Evolutionary conservation across 1,140 invertebrate genomes (phyloP).

Genomic region (Scaptomyza pallida): DNA sequence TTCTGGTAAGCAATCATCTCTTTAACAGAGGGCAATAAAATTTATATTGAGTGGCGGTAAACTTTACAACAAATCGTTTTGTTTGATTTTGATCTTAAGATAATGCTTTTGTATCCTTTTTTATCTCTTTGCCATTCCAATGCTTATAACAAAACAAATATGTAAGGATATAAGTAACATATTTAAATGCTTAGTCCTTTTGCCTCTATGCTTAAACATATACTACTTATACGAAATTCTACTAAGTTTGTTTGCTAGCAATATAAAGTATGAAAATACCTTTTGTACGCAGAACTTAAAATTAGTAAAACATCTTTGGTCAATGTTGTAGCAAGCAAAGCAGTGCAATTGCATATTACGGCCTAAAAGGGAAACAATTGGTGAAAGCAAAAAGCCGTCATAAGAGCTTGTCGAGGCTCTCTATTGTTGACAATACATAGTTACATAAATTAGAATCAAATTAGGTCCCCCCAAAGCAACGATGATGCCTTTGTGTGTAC

Average conservation of each 20-base stretch:
- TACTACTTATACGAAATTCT: too few relatives aligned
- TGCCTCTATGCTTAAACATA: too few relatives aligned
- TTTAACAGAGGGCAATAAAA: too few relatives aligned
- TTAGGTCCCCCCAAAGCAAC: conserved; percentile 47
- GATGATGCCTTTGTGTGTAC: background rate
- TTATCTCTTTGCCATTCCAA: too few relatives aligned
- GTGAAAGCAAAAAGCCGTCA: conserved; percentile 36
- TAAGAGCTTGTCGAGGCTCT: conserved; percentile 31
- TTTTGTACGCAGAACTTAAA: background rate
- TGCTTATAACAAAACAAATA: too few relatives aligned
- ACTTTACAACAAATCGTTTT: background rate
- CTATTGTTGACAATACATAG: conserved; percentile 53
- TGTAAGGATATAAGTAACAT: too few relatives aligned
- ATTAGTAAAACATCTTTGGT: too few relatives aligned
- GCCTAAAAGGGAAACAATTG: conserved; percentile 26
- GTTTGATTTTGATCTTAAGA: background rate
- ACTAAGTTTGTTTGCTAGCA: too few relatives aligned
- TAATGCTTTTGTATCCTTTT: background rate
- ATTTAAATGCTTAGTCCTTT: too few relatives aligned
- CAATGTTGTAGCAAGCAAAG: too few relatives aligned
- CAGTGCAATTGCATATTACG: conserved; percentile 1
- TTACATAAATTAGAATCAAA: conserved; percentile 65
- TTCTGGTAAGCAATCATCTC: conserved; percentile 2
- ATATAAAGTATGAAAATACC: background rate
- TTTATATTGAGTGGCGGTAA: background rate